phyloP scores from a whole-genome alignment of 2,888 invertebrate genomes.

The Hypomecis punctinalis region DNA sequence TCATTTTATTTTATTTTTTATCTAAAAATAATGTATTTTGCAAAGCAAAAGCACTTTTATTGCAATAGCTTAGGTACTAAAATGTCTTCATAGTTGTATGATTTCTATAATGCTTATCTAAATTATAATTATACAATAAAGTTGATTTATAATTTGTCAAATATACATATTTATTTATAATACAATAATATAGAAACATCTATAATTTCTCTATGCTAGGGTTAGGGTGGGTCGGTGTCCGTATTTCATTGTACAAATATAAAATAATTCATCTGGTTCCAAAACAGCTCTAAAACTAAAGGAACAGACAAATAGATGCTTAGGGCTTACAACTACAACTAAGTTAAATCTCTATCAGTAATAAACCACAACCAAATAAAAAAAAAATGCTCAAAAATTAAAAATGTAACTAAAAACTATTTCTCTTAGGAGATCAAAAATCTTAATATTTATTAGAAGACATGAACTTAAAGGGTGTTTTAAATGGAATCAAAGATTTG shows the following conservation, averaged over 20 bases:
- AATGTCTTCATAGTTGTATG: neutral
- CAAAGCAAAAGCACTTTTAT: constrained; percentile 3
- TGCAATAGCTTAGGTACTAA: constrained; percentile 4
- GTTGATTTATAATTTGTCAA: constrained; percentile 30
- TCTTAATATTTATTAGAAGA: constrained; percentile 63
- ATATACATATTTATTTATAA: constrained; percentile 31
- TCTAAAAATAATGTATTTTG: neutral
- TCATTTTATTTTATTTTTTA: neutral
- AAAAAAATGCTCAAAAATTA: constrained; percentile 32
- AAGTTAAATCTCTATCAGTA: constrained; percentile 11
- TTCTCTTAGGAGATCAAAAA: constrained; percentile 17
- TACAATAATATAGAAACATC: constrained; percentile 34
- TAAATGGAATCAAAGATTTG: constrained; percentile 76
- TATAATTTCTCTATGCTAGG: constrained; percentile 63
- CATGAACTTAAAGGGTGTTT: constrained; percentile 81
- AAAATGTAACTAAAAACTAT: constrained; percentile 1
- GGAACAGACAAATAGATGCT: constrained; percentile 42
- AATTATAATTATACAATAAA: constrained; percentile 12
- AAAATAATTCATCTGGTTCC: constrained; percentile 46
- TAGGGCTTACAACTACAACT: constrained; percentile 35
- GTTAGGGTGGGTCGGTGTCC: constrained; percentile 81
- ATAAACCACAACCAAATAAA: constrained; percentile 40
- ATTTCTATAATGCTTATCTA: constrained; percentile 10
- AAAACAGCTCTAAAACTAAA: constrained; percentile 35
- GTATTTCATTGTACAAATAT: constrained; percentile 69